phyloP scores from a whole-genome alignment of 2,797 vertebrate species.

The Emys orbicularis region DNA sequence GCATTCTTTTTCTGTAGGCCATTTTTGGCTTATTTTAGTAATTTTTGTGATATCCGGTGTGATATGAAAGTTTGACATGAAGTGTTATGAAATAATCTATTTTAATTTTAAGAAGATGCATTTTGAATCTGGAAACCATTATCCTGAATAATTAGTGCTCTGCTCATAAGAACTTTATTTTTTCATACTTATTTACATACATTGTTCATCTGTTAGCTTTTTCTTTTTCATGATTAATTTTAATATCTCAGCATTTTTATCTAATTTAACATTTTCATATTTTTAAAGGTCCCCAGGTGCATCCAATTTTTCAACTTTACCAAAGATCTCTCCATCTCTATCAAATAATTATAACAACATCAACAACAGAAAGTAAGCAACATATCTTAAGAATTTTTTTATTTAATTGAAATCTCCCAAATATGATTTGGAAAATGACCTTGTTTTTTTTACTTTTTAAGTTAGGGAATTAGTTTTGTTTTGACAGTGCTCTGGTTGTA shows the following conservation, averaged over 20 bases:
- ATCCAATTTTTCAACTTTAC: slow-evolving; percentile 99
- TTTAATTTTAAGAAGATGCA: slow-evolving; percentile 42
- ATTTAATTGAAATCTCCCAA: slow-evolving; percentile 71
- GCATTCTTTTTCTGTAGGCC: not conserved
- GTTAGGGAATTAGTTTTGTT: slow-evolving; percentile 67
- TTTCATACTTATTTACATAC: slow-evolving; percentile 75
- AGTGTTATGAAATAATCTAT: slow-evolving; percentile 11
- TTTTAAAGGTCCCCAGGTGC: slow-evolving; percentile 99
- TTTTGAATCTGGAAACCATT: slow-evolving; percentile 42
- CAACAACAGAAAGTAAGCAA: slow-evolving; percentile 99
- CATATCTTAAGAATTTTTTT: slow-evolving; percentile 80
- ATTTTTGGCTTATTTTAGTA: not conserved
- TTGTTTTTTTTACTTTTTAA: slow-evolving; percentile 67
- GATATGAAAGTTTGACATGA: not conserved
- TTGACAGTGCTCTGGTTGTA: slow-evolving; percentile 49
- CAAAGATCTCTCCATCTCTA: slow-evolving; percentile 99
- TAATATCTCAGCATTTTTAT: slow-evolving; percentile 80
- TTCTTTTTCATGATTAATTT: slow-evolving; percentile 80
- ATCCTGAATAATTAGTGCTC: slow-evolving; percentile 49
- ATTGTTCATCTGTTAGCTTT: slow-evolving; percentile 79
- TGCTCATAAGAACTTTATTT: slow-evolving; percentile 67
- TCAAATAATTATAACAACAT: slow-evolving; percentile 99
- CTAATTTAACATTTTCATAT: slow-evolving; percentile 96
- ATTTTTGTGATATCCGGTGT: not conserved
- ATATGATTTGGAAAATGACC: slow-evolving; percentile 62